A percentile compares a stretch with the other conserved stretches of the same genome.
phyloP scores from a whole-genome alignment of 2,113 vertebrate genomes.

The cat (Felis catus) region F.catus_Fca126_mat1.0 CM031411.1:56269501-56270000 shows the following conservation, averaged over 20 bases:
- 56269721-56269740: neutral
- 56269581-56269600: neutral
- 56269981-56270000: neutral
- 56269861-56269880: neutral
- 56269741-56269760: neutral
- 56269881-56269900: neutral
- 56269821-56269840: neutral
- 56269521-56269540: neutral
- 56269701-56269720: neutral
- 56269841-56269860: neutral
- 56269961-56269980: neutral
- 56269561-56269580: neutral
- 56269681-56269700: neutral
- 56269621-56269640: neutral
- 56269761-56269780: neutral
- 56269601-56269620: neutral
- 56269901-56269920: neutral
- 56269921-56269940: neutral
- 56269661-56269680: neutral
- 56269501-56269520: neutral
- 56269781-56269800: neutral
- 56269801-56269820: neutral
- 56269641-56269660: neutral
- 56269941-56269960: neutral
- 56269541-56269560: neutral